phyloP scores from a whole-genome alignment of 2,888 invertebrate genomes.

The Blomia tropicalis region DNA sequence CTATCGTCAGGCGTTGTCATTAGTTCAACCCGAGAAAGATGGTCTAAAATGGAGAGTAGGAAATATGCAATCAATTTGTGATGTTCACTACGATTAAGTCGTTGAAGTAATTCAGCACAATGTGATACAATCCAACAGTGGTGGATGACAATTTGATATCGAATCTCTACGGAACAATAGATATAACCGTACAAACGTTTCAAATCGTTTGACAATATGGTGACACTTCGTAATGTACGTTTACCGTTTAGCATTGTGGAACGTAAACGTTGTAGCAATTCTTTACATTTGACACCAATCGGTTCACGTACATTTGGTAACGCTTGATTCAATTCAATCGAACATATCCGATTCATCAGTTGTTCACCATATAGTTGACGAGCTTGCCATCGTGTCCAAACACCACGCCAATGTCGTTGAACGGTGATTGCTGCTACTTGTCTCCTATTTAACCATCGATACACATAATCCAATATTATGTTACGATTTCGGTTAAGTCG shows the following conservation, averaged over 20 bases:
- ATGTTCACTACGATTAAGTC: neutral
- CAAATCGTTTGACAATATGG: neutral
- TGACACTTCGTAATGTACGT: neutral
- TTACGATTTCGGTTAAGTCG: neutral
- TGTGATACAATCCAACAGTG: neutral
- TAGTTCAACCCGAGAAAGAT: neutral
- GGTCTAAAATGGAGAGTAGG: neutral
- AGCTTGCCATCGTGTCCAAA: neutral
- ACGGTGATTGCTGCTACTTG: neutral
- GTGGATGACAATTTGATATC: neutral
- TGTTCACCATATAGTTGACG: neutral
- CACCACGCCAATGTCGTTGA: slow-evolving; percentile 6
- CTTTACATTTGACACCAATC: neutral
- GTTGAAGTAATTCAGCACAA: neutral
- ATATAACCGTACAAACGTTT: neutral
- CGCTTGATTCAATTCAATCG: neutral
- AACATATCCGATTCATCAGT: neutral
- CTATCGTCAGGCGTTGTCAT: too few relatives aligned
- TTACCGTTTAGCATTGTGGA: too few relatives aligned
- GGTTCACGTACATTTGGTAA: neutral
- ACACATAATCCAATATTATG: neutral
- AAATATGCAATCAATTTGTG: neutral
- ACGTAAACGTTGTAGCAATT: neutral
- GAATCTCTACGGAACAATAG: neutral
- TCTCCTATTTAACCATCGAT: neutral